Evolutionary conservation across 2,888 invertebrate genomes (phyloP), one percentile per base, ranked within the genome.

Genomic region (Shargacucullia verbasci): DNA sequence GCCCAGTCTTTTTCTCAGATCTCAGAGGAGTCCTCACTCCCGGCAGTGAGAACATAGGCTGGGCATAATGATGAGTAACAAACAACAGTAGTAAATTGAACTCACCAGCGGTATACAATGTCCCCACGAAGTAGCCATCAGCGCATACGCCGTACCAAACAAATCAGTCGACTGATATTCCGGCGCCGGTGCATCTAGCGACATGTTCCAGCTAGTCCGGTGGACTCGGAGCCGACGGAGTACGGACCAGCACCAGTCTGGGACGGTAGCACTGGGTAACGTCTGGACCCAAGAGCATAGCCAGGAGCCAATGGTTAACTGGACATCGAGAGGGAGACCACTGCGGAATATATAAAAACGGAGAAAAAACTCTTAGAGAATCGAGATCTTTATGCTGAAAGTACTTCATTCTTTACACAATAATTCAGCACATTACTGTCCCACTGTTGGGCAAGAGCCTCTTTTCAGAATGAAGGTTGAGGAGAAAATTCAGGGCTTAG

Each of bases 31-130:
- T n/a, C n/a, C n/a, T n/a, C n/a, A n/a, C n/a, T 20, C 20, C 20
- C 20, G 4, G 20, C 20, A 20, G 20, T 20, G 20, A 4, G 20
- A 20, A 20, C 20, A 20, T 20, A 20, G 20, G 20, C 20, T 20
- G 20, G 20, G 4, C 20, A 20, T 20, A 20, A 20, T 20, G 2
- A 20, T 20, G 20, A 20, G 20, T 20, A 4, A 20, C 20, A 20
- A 4, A 20, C 4, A n/a, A 4, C 20, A 20, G 2, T 20, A 20
- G 2, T 20, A 20, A n/a, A 20, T 20, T 29, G 29, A 15, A 77
- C 87, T 83, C n/a, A 92, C 93, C 81, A 91, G 55, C 0, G 94
- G 94, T 60, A 94, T 79, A 27, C 84, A 89, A 71, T 93, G 90
- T 38, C 94, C 94, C 91, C 92, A 92, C 0, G 87, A 81, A 0